Conservation (phyloP, 2,113 vertebrate species). For the Heterocephalus glaber region DNA sequence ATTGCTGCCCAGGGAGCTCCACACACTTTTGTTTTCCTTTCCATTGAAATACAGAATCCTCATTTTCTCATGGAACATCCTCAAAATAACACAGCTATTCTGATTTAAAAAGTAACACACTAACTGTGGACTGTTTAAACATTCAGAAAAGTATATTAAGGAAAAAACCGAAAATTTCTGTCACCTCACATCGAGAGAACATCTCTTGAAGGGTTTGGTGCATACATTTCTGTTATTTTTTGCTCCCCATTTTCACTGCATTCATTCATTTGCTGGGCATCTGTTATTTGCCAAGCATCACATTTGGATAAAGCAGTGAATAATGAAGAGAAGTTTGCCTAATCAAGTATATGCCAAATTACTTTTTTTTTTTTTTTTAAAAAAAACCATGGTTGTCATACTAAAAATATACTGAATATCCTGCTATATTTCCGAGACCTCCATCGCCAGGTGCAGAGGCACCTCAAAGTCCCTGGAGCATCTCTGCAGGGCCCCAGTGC, state of each 20-base stretch:
- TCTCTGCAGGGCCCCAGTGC: neutral
- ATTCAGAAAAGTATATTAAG: neutral
- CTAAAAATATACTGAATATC: neutral
- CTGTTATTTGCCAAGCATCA: neutral
- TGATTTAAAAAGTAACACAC: slow-evolving; percentile 1
- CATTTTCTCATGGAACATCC: slow-evolving; percentile 18
- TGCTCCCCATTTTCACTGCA: neutral
- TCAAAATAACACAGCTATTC: neutral
- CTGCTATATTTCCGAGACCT: neutral
- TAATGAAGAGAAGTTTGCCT: neutral
- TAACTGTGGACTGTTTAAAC: neutral
- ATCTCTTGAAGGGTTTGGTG: neutral
- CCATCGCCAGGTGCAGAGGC: neutral
- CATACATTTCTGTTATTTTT: neutral
- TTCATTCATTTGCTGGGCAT: neutral
- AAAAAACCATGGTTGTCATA: neutral
- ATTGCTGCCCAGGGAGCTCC: neutral
- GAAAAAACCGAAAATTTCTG: neutral
- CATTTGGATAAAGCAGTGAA: neutral
- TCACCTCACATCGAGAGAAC: neutral
- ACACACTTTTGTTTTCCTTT: neutral
- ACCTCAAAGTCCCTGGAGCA: neutral
- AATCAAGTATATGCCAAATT: neutral
- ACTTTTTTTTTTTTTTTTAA: neutral
- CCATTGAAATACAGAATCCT: neutral